Evolutionary conservation across 2,888 invertebrate genomes (phyloP).

Genomic region (Xylophagus ater): DNA sequence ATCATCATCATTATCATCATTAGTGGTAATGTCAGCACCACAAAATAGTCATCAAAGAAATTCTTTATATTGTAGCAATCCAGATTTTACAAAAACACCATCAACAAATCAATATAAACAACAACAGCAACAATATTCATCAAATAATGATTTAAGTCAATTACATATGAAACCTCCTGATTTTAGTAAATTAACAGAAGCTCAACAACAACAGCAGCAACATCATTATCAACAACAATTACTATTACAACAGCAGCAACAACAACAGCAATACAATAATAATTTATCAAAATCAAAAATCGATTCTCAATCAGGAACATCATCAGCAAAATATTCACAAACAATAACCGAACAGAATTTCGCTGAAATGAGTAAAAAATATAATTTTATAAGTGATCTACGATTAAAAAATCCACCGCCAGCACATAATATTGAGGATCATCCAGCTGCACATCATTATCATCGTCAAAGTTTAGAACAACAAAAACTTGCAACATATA

Average conservation of each 20-base stretch:
- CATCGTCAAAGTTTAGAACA: neutral
- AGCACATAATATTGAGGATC: neutral
- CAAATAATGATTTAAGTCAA: conserved; percentile 14
- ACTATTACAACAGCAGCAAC: conserved; percentile 4
- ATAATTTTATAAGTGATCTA: conserved; percentile 21
- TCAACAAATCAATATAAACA: neutral
- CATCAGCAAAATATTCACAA: conserved; percentile 3
- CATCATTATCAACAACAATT: too few relatives aligned
- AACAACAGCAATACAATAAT: neutral
- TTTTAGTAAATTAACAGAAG: conserved; percentile 15
- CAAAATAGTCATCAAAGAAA: neutral
- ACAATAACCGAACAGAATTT: conserved; percentile 19
- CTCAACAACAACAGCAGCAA: conserved; percentile 1
- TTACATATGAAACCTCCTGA: conserved; percentile 20
- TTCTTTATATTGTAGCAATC: conserved; percentile 17
- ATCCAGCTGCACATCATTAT: neutral
- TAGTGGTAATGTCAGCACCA: neutral
- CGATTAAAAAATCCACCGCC: conserved; percentile 19
- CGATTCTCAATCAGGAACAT: too few relatives aligned
- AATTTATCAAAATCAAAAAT: too few relatives aligned
- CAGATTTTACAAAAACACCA: conserved; percentile 16
- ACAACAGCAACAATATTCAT: conserved; percentile 2
- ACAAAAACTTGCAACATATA: conserved; percentile 7
- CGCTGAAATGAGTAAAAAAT: conserved; percentile 20
- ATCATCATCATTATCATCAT: neutral